Conservation (phyloP, 1,140 invertebrate genomes). For the Eciton burchellii region DNA sequence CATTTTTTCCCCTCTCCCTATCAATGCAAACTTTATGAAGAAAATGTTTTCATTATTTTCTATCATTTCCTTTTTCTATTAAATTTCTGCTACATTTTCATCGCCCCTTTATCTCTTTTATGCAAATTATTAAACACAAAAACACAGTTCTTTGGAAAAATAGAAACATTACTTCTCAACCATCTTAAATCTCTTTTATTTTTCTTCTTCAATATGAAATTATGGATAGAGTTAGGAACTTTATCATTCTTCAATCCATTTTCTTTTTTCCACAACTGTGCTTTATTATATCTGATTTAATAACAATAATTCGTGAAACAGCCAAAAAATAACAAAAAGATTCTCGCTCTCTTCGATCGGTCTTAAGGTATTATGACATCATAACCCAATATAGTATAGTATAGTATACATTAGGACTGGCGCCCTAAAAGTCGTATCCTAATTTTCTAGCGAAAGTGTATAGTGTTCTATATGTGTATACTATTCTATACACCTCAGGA, state of each 20-base stretch:
- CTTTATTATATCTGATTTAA: conserved; percentile 9
- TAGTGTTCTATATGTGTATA: neutral
- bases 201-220: neutral
- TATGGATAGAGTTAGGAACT: neutral
- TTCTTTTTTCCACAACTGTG: neutral
- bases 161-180: neutral
- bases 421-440: neutral
- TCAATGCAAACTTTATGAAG: neutral
- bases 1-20: neutral
- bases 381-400: conserved; percentile 20
- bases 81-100: neutral
- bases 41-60: neutral
- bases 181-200: neutral
- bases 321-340: conserved; percentile 25
- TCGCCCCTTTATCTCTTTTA: neutral
- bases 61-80: neutral
- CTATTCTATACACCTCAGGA: neutral
- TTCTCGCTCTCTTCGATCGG: conserved; percentile 45
- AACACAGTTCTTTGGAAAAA: conserved; percentile 7
- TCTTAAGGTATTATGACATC: conserved; percentile 31
- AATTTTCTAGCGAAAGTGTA: neutral
- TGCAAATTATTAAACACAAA: neutral
- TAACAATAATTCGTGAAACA: conserved; percentile 17
- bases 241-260: neutral
- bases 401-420: neutral